Evolutionary conservation across 2,888 invertebrate species (phyloP).

Genomic region (Galeruca laticollis): DNA sequence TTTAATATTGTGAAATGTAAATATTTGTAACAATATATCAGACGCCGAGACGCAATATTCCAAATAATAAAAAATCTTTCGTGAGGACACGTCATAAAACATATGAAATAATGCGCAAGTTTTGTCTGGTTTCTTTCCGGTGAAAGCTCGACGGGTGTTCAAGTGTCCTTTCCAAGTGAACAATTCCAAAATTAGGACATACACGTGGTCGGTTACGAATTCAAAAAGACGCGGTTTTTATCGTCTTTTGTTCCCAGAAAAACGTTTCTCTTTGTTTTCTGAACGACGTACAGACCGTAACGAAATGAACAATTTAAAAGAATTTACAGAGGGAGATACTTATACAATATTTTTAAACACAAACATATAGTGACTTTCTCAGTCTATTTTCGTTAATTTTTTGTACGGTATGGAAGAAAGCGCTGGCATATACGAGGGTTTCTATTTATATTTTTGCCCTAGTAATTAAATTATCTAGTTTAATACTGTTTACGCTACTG

Average conservation of each 20-base stretch:
- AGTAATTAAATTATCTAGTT: too few species aligned
- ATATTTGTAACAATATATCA: too few species aligned
- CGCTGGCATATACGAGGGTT: too few species aligned
- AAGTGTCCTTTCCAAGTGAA: slow-evolving; percentile 42
- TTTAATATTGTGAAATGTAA: too few species aligned
- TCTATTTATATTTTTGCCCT: too few species aligned
- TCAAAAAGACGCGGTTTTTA: slow-evolving; percentile 36
- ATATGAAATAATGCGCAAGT: slow-evolving; percentile 22
- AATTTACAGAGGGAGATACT: slow-evolving; percentile 4
- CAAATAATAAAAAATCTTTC: not conserved
- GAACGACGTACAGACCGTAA: slow-evolving; percentile 19
- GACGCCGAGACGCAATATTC: too few species aligned
- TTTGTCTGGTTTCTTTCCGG: slow-evolving; percentile 37
- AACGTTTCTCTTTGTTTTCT: slow-evolving; percentile 22
- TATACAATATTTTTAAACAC: slow-evolving; percentile 23
- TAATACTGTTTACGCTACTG: too few species aligned
- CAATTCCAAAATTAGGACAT: slow-evolving; percentile 50
- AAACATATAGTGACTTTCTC: not conserved
- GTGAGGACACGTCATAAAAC: not conserved
- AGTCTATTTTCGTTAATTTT: not conserved
- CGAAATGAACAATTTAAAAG: slow-evolving; percentile 21
- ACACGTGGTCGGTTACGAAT: slow-evolving; percentile 45
- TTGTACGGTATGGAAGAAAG: not conserved
- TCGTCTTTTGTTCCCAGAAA: slow-evolving; percentile 29
- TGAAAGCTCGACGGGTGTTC: slow-evolving; percentile 39